Evolutionary conservation across 1,140 invertebrate species (phyloP), one percentile per base, ranked within the genome.

Genomic region (Euglossa dilemma): DNA sequence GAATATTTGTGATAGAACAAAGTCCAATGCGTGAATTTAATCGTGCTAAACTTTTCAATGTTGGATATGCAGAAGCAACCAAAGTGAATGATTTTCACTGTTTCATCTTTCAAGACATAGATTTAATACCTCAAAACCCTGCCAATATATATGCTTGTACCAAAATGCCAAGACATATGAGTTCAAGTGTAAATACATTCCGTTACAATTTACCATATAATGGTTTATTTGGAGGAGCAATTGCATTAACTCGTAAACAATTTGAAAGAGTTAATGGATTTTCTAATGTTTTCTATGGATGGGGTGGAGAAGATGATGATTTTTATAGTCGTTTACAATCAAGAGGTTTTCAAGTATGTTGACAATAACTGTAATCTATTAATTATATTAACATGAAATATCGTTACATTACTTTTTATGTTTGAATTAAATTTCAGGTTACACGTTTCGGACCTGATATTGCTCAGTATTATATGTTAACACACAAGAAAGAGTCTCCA

Each of bases 101-200:
- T 91, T 96, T 99, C 69, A 97, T 99, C 72, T 97, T 99, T 90
- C 98, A 99, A 94, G 98, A 99, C 92, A 97, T 99, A 63, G 98
- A 99, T 95, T 94, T 99, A 28, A 95, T 99, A 78, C 99, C 99
- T 18, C 95, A 99, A 86, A 98, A 98, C 94, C 96, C 96, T 77
- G 96, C 97, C 6, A 99, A 99, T 94, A 95, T 99, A 69, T 99
- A 99, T 94, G 97, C 97, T 23, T 99, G 99, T 92, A 97, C 98
- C 4, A 95, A 96, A 85, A 95, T 96, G 85, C 99, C 99, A 0
- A 95, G 98, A 59, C 98, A 99, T 91, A 97, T 99, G 97, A 98
- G 98, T 70, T 97, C 97, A 0, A 98, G 97, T 85, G 96, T 99
- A 43, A 97, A 99, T 95, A 97, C 97, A 85, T 98, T 98, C 93